These are phyloP conservation scores for Notocelia uddmanniana DNA, from an alignment of 2,888 invertebrate species.

Conservation along the genomic window DNA sequence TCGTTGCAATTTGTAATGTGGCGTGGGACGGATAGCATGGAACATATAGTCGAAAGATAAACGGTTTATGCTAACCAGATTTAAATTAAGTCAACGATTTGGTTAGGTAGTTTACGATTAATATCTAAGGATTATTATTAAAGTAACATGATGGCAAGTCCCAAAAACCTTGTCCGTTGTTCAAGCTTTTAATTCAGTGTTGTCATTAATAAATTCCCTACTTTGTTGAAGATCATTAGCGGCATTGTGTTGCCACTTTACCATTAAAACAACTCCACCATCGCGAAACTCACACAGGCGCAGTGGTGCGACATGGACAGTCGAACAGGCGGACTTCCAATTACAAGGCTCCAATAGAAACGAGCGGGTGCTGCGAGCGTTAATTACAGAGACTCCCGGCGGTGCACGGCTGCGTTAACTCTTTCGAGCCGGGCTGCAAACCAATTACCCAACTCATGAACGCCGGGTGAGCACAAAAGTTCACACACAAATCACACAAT, in stretches of 20 bases:
- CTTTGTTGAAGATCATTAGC: conserved; percentile 4
- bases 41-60: background rate
- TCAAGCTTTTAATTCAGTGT: conserved; percentile 7
- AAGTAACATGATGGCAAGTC: background rate
- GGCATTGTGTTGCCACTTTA: conserved; percentile 9
- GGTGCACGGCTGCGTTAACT: conserved; percentile 59
- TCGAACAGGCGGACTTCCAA: conserved; percentile 65
- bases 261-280: conserved; percentile 7
- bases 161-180: background rate
- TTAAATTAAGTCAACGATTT: conserved; percentile 1
- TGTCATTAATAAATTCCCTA: conserved; percentile 4
- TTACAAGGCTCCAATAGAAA: conserved; percentile 61
- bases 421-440: conserved; percentile 68
- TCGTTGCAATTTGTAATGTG: conserved; percentile 15
- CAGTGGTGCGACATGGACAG: conserved; percentile 56
- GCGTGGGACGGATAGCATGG: conserved; percentile 14
- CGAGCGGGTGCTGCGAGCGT: conserved; percentile 60
- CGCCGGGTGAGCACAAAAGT: conserved; percentile 71
- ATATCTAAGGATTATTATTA: background rate
- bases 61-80: background rate
- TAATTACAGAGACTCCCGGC: conserved; percentile 75
- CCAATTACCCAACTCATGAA: conserved; percentile 79
- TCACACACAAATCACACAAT: conserved; percentile 72
- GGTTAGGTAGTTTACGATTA: too few relatives aligned
- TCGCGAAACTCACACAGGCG: conserved; percentile 2